These are phyloP conservation scores for Rhynchonema sp. DNA, from an alignment of 2,888 invertebrate genomes.

Conservation along the genomic window DNA sequence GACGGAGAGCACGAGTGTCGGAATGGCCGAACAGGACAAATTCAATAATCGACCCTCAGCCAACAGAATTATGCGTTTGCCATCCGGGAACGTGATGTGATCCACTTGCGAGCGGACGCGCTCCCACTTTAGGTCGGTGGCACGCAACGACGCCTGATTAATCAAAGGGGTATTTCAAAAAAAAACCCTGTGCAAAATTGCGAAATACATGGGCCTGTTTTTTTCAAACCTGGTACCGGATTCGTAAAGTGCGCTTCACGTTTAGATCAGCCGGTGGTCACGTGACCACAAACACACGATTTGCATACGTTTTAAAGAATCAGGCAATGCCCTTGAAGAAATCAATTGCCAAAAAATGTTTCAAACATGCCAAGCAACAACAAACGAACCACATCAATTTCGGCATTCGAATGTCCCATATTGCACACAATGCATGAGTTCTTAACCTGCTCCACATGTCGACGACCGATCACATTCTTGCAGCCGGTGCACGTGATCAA, in stretches of 20 bases:
- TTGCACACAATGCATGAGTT: conserved; percentile 85
- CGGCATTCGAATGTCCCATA: conserved; percentile 92
- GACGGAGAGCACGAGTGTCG: conserved; percentile 91
- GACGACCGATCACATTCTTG: conserved; percentile 66
- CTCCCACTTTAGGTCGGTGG: conserved; percentile 48
- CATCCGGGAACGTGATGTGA: conserved; percentile 94
- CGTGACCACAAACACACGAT: no score
- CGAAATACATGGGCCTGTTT: no score
- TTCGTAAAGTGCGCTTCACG: no score
- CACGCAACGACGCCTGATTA: background rate
- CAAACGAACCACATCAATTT: conserved; percentile 59
- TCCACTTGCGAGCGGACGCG: conserved; percentile 90
- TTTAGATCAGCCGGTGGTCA: no score
- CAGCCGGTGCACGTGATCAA: conserved; percentile 77
- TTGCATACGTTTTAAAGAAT: no score
- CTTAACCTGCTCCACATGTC: conserved; percentile 90
- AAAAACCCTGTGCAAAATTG: no score
- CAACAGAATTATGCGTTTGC: conserved; percentile 72
- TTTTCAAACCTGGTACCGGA: no score
- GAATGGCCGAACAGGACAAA: conserved; percentile 79
- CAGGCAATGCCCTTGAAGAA: no score
- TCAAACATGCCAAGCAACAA: no score
- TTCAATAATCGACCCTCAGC: conserved; percentile 90
- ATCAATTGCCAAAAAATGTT: background rate
- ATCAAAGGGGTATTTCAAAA: no score